Conservation (phyloP, 2,888 invertebrate species). For the Cecidostiba fungosa region DNA sequence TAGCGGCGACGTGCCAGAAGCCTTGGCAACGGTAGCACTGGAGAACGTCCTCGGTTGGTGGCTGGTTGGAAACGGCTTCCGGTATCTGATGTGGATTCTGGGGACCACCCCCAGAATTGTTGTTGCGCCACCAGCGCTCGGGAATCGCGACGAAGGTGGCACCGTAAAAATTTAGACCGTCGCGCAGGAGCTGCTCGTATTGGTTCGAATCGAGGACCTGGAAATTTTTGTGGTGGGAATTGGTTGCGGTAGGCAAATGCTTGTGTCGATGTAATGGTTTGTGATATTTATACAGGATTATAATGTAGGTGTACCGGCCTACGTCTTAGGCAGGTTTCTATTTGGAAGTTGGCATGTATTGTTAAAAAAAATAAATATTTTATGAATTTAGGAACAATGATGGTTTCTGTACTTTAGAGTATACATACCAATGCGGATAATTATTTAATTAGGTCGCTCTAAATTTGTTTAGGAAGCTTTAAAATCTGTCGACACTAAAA, state of each 20-base stretch:
- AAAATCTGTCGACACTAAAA: too few relatives aligned
- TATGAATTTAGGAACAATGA: too few relatives aligned
- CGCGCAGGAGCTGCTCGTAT: conserved; percentile 79
- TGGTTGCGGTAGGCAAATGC: background rate
- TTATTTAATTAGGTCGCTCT: too few relatives aligned
- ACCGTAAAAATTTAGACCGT: conserved; percentile 81
- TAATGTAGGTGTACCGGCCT: too few relatives aligned
- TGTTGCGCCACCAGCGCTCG: conserved; percentile 73
- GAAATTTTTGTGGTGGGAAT: background rate
- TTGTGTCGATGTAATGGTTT: too few relatives aligned
- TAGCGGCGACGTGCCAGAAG: conserved; percentile 82
- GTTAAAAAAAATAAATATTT: too few relatives aligned
- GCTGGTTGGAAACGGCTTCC: conserved; percentile 71
- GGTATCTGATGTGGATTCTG: conserved; percentile 38
- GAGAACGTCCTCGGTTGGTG: conserved; percentile 78
- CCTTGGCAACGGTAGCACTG: conserved; percentile 82
- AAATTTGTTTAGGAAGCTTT: too few relatives aligned
- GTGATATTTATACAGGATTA: too few relatives aligned
- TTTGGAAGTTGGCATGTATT: too few relatives aligned
- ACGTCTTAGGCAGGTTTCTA: too few relatives aligned
- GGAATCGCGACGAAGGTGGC: conserved; percentile 79
- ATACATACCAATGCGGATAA: too few relatives aligned
- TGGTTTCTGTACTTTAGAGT: too few relatives aligned
- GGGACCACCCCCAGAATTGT: conserved; percentile 51
- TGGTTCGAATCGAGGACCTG: conserved; percentile 80